Conservation (phyloP, 2,113 vertebrate genomes). For the Cinclus cinclus region DNA sequence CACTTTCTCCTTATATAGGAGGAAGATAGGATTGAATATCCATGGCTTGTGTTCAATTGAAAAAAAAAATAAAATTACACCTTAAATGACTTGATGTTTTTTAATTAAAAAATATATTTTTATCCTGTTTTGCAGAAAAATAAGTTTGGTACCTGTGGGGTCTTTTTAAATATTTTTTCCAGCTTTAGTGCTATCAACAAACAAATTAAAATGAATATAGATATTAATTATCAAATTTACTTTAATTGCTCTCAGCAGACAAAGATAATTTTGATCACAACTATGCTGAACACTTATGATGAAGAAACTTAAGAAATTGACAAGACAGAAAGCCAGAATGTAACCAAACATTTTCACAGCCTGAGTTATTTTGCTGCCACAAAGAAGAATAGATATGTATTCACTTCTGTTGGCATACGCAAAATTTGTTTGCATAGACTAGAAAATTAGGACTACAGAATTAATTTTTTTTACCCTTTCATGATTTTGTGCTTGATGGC, state of each 20-base stretch:
- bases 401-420: background rate
- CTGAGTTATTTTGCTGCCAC: background rate
- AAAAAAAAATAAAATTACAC: background rate
- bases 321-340: background rate
- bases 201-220: background rate
- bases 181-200: background rate
- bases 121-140: background rate
- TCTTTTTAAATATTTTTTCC: background rate
- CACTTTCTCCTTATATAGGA: background rate
- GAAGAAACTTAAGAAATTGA: background rate
- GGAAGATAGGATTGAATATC: background rate
- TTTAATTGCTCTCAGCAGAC: background rate
- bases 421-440: background rate
- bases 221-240: background rate
- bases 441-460: background rate
- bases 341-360: background rate
- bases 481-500: background rate
- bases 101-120: background rate
- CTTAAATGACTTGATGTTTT: background rate
- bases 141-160: fast-evolving
- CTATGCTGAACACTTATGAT: background rate
- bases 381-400: background rate
- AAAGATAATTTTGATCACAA: background rate
- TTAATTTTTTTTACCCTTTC: background rate
- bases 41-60: fast-evolving